Conservation (phyloP, 2,888 invertebrate species). For the Polyploca ridens region DNA sequence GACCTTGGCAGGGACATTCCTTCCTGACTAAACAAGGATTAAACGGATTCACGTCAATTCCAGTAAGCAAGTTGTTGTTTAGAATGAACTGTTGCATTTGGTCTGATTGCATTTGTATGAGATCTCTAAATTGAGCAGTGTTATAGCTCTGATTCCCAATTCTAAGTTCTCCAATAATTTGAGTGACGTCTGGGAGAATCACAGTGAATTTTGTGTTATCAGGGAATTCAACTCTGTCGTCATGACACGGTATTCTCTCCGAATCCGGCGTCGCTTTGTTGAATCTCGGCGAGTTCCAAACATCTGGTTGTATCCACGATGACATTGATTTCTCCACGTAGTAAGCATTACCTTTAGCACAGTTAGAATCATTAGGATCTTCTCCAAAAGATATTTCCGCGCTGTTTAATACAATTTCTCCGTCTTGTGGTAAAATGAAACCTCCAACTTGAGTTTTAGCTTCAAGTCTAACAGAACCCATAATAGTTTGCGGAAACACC, state of each 20-base stretch:
- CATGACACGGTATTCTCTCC: conserved; percentile 75
- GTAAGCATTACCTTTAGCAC: conserved; percentile 54
- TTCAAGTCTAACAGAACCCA: conserved; percentile 54
- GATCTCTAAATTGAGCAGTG: conserved; percentile 26
- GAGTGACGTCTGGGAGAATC: conserved; percentile 52
- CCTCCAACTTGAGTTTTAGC: conserved; percentile 52
- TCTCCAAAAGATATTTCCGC: conserved; percentile 57
- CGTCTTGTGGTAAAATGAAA: conserved; percentile 69
- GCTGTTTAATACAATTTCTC: conserved; percentile 63
- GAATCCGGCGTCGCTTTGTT: conserved; percentile 79
- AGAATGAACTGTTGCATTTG: conserved; percentile 50
- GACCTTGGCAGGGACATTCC: conserved; percentile 70
- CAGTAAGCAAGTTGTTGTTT: conserved; percentile 41
- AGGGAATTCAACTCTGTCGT: conserved; percentile 73
- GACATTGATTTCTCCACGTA: conserved; percentile 59
- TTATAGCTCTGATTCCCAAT: conserved; percentile 43
- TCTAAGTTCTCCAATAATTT: conserved; percentile 48
- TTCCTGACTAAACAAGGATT: conserved; percentile 44
- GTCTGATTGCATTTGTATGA: conserved; percentile 26
- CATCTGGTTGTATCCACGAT: conserved; percentile 69
- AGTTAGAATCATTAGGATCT: conserved; percentile 50
- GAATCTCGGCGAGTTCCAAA: conserved; percentile 70
- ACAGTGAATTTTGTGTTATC: conserved; percentile 53
- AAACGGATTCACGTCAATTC: conserved; percentile 35
- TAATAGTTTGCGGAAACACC: conserved; percentile 62